Conservation (phyloP, 1,140 invertebrate species). For the Centruroides sculpturatus region DNA sequence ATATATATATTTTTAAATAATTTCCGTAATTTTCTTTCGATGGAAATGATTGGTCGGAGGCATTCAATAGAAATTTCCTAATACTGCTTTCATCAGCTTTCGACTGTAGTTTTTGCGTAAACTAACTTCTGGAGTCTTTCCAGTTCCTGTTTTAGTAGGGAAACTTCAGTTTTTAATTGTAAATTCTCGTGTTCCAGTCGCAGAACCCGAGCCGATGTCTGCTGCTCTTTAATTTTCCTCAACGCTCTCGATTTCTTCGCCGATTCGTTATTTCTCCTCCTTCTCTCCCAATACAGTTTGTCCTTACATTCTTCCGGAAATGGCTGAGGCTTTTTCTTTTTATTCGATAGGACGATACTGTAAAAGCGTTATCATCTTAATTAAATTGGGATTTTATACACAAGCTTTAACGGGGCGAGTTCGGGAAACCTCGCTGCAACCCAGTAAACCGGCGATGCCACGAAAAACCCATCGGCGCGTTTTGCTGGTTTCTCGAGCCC, state of each 20-base stretch:
- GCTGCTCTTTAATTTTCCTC: conserved; percentile 27
- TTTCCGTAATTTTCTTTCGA: no score
- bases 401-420: no score
- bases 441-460: no score
- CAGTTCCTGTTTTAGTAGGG: conserved; percentile 24
- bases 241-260: conserved; percentile 31
- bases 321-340: conserved; percentile 22
- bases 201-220: conserved; percentile 22
- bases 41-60: no score
- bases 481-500: no score
- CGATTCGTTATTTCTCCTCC: conserved; percentile 33
- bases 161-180: conserved; percentile 26
- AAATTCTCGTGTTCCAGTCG: conserved; percentile 31
- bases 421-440: no score
- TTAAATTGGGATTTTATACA: no score
- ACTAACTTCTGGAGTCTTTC: conserved; percentile 25
- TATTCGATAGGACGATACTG: conserved; percentile 3
- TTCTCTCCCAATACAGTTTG: conserved; percentile 26
- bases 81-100: no score
- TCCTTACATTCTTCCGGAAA: conserved; percentile 28
- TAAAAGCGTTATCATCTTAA: no score
- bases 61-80: background rate
- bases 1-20: no score
- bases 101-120: conserved; percentile 11
- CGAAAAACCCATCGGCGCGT: no score